Evolutionary conservation across 2,888 invertebrate genomes (phyloP).

Genomic region (Ischnura elegans): DNA sequence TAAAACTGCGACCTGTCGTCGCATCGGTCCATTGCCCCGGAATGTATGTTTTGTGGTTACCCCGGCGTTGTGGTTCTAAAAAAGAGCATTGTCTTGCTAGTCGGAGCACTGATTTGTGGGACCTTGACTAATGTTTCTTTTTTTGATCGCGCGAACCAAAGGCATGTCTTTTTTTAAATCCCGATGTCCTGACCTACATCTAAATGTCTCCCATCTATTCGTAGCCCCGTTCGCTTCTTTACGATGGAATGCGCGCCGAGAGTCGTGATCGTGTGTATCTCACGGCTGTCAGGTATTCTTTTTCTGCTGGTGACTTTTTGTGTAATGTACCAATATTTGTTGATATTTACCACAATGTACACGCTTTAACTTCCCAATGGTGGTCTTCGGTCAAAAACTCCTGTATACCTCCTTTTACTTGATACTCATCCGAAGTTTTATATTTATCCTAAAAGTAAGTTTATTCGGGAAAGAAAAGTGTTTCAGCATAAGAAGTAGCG

Average conservation of each 20-base stretch:
- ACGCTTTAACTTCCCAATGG: too few species aligned
- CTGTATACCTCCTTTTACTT: too few species aligned
- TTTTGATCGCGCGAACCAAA: background rate
- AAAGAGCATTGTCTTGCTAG: background rate
- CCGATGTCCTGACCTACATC: background rate
- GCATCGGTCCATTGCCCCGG: background rate
- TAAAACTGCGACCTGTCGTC: background rate
- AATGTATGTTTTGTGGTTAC: background rate
- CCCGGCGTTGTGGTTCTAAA: background rate
- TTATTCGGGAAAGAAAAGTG: too few species aligned
- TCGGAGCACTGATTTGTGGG: slow-evolving; percentile 2
- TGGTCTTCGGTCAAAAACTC: too few species aligned
- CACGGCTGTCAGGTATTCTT: too few species aligned
- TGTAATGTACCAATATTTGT: too few species aligned
- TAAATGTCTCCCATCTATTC: background rate
- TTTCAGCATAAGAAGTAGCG: too few species aligned
- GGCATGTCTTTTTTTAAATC: background rate
- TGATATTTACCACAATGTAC: too few species aligned
- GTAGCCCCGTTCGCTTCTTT: background rate
- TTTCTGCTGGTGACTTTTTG: too few species aligned
- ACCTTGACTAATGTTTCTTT: background rate
- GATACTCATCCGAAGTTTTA: too few species aligned
- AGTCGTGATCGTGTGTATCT: background rate
- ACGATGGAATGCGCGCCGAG: background rate
- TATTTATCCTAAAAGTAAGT: too few species aligned